Percentiles rank a stretch among this genome's conserved stretches.
Evolutionary conservation across 2,888 invertebrate species (phyloP).

Genomic region (Dromius quadrimaculatus): DNA sequence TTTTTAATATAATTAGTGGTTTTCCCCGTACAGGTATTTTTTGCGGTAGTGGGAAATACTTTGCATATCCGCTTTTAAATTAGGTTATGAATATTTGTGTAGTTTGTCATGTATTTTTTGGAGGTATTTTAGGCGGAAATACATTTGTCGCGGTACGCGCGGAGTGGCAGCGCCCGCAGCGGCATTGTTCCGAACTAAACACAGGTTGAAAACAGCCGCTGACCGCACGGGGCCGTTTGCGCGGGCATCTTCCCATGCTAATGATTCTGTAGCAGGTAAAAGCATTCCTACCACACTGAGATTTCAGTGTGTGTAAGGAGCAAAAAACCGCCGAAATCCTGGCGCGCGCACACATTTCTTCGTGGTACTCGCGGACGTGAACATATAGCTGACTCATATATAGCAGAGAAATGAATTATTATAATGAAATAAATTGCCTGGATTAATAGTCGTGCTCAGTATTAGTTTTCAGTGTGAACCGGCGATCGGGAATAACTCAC

Average conservation of each 20-base stretch:
- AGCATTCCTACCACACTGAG: conserved; percentile 57
- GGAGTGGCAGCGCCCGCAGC: conserved; percentile 14
- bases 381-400: conserved; percentile 63
- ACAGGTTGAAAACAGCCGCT: conserved; percentile 8
- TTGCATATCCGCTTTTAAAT: conserved; percentile 5
- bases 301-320: conserved; percentile 53
- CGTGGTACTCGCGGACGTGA: conserved; percentile 42
- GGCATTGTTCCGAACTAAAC: conserved; percentile 34
- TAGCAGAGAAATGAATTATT: conserved; percentile 64
- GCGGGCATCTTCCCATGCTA: conserved; percentile 62
- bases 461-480: conserved; percentile 64
- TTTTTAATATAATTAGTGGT: too few relatives aligned
- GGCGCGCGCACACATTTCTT: conserved; percentile 7
- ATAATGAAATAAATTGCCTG: conserved; percentile 67
- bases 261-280: conserved; percentile 63
- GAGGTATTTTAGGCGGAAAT: conserved; percentile 31
- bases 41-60: too few relatives aligned
- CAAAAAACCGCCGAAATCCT: conserved; percentile 10
- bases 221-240: conserved; percentile 10
- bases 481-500: conserved; percentile 33
- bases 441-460: conserved; percentile 65
- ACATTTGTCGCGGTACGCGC: conserved; percentile 25
- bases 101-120: conserved; percentile 10
- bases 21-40: too few relatives aligned
- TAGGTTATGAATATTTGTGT: conserved; percentile 13